Conservation (phyloP, 1,140 invertebrate species). For the Tetranychus urticae region DNA sequence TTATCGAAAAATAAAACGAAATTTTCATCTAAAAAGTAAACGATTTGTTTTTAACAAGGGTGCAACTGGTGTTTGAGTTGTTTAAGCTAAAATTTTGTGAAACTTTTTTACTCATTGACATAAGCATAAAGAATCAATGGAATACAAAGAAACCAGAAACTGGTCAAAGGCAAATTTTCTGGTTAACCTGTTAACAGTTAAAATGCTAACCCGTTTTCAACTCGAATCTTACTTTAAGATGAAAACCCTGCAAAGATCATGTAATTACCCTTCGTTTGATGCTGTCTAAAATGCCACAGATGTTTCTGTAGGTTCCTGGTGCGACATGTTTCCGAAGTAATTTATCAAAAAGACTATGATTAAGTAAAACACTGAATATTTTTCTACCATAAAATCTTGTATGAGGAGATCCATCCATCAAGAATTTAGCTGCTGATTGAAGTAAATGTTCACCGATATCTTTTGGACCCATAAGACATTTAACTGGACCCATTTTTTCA, state of each 20-base stretch:
- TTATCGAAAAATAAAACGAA: neutral
- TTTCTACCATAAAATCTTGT: slow-evolving; percentile 48
- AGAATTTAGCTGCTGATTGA: slow-evolving; percentile 46
- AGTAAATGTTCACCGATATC: slow-evolving; percentile 58
- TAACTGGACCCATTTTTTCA: slow-evolving; percentile 43
- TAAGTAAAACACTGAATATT: slow-evolving; percentile 32
- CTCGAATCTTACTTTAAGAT: too few relatives aligned
- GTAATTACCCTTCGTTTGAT: slow-evolving; percentile 19
- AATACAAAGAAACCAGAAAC: too few relatives aligned
- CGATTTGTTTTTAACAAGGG: neutral
- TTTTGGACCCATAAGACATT: slow-evolving; percentile 37
- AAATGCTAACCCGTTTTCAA: too few relatives aligned
- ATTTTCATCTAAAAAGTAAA: neutral
- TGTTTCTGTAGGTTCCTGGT: slow-evolving; percentile 33
- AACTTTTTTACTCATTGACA: too few relatives aligned
- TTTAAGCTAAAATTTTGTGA: too few relatives aligned
- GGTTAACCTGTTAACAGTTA: too few relatives aligned
- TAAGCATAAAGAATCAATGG: too few relatives aligned
- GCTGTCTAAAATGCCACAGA: slow-evolving; percentile 36
- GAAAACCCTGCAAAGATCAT: too few relatives aligned
- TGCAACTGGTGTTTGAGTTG: too few relatives aligned
- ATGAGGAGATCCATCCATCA: slow-evolving; percentile 61
- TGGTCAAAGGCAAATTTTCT: too few relatives aligned
- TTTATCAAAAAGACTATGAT: slow-evolving; percentile 35
- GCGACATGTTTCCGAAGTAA: slow-evolving; percentile 37